A percentile compares a stretch with the other conserved stretches of the same genome.
Evolutionary conservation across 1,140 invertebrate species (phyloP).

Genomic region (Bombus waltoni): DNA sequence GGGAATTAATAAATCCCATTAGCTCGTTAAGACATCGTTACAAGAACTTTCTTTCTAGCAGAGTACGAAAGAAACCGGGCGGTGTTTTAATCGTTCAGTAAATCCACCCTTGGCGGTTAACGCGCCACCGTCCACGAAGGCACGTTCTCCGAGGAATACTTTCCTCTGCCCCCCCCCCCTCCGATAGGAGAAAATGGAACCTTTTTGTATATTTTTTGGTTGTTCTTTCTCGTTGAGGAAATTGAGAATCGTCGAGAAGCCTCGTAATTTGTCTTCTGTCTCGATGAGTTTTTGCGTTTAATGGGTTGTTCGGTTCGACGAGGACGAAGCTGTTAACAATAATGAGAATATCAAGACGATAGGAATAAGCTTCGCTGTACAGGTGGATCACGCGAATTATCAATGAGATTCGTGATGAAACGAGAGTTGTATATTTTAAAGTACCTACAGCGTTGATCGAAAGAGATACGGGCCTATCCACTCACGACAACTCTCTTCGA

Average conservation of each 20-base stretch:
- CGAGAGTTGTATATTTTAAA: no score
- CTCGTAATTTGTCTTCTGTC: not conserved
- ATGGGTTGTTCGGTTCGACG: no score
- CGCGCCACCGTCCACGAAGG: no score
- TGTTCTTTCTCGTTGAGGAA: not conserved
- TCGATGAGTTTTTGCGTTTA: not conserved
- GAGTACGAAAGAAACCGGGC: not conserved
- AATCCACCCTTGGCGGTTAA: not conserved
- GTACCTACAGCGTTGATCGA: no score
- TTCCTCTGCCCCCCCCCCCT: not conserved
- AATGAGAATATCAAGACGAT: no score
- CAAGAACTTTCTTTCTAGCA: not conserved
- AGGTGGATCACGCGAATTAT: no score
- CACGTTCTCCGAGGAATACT: not conserved
- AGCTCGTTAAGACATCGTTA: constrained; percentile 13
- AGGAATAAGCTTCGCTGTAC: no score
- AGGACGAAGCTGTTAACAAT: no score
- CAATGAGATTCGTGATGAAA: no score
- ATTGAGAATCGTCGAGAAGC: not conserved
- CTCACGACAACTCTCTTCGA: no score
- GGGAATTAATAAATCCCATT: constrained; percentile 15
- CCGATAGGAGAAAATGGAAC: not conserved
- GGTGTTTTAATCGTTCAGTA: not conserved
- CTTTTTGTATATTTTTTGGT: not conserved
- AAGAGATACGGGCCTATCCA: no score